A percentile compares a stretch with the other conserved stretches of the same genome.
phyloP scores from a whole-genome alignment of 2,113 vertebrate species.

The Scatophagus argus region DNA sequence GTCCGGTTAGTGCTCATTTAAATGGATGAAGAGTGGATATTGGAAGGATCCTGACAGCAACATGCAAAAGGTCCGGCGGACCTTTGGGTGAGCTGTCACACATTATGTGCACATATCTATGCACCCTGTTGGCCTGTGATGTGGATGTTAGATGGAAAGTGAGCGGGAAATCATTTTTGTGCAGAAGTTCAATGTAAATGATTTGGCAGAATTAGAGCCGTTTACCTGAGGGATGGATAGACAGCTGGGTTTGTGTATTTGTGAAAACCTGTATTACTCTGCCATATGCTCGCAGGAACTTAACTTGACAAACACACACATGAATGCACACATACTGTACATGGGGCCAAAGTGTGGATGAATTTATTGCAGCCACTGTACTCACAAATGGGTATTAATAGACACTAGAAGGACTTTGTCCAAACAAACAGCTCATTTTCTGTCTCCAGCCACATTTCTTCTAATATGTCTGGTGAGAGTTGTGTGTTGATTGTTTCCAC shows the following conservation, averaged over 20 bases:
- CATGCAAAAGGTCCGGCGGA: slow-evolving; percentile 42
- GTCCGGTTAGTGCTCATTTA: slow-evolving; percentile 49
- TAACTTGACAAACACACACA: slow-evolving; percentile 43
- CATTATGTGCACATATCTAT: slow-evolving; percentile 59
- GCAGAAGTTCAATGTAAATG: slow-evolving; percentile 74
- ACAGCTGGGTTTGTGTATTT: slow-evolving; percentile 77
- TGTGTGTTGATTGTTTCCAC: slow-evolving; percentile 56
- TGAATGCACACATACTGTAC: slow-evolving; percentile 1
- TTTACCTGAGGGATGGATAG: slow-evolving; percentile 66
- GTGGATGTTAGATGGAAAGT: slow-evolving; percentile 68
- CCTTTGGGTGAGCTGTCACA: slow-evolving; percentile 52
- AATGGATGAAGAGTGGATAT: slow-evolving; percentile 55
- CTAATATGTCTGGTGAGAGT: slow-evolving; percentile 19
- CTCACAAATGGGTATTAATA: slow-evolving; percentile 47
- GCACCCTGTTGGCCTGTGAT: slow-evolving; percentile 52
- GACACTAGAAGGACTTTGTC: slow-evolving; percentile 48
- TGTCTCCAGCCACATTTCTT: background rate
- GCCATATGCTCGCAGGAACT: slow-evolving; percentile 76
- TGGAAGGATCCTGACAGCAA: slow-evolving; percentile 42
- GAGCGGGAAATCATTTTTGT: slow-evolving; percentile 62
- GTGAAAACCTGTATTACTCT: slow-evolving; percentile 71
- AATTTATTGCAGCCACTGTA: slow-evolving; percentile 44
- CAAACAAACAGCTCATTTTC: slow-evolving; percentile 29
- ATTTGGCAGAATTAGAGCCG: slow-evolving; percentile 69
- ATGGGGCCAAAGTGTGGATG: slow-evolving; percentile 20